Percentiles rank a stretch among this genome's conserved stretches.
These are phyloP conservation scores for Rhogogaster chlorosoma DNA, from an alignment of 2,888 invertebrate genomes.

Conservation along the genomic window DNA sequence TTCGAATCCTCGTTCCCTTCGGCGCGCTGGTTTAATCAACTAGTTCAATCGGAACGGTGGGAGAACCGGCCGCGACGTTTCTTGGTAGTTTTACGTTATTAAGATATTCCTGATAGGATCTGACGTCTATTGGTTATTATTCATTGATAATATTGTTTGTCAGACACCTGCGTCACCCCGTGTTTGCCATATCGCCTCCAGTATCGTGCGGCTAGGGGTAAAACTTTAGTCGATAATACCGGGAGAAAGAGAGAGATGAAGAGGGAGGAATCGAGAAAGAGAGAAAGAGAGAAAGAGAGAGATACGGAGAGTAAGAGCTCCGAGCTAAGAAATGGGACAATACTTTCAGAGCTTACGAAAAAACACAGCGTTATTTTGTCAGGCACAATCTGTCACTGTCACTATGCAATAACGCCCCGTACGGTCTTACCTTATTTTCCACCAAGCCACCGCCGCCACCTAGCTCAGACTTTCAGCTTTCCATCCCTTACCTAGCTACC, in stretches of 20 bases:
- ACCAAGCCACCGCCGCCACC: background rate
- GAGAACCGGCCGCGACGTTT: too few relatives aligned
- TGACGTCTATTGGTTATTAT: constrained; percentile 60
- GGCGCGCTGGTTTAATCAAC: background rate
- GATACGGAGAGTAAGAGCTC: background rate
- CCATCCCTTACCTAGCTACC: background rate
- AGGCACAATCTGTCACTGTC: constrained; percentile 68
- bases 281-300: background rate
- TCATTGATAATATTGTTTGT: constrained; percentile 60
- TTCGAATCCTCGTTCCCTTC: background rate
- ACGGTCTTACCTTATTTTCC: constrained; percentile 20
- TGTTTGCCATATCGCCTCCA: constrained; percentile 34
- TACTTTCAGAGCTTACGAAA: constrained; percentile 48
- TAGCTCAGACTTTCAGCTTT: constrained; percentile 25
- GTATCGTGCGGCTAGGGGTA: background rate
- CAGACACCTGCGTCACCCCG: constrained; percentile 58
- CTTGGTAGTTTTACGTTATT: constrained; percentile 25
- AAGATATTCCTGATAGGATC: constrained; percentile 42
- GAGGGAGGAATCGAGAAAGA: background rate
- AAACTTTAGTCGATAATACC: constrained; percentile 19
- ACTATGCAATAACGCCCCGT: constrained; percentile 63
- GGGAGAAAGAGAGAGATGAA: background rate
- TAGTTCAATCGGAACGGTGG: background rate
- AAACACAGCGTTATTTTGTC: constrained; percentile 64
- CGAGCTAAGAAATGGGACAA: constrained; percentile 45